phyloP scores from a whole-genome alignment of 2,797 vertebrate species.

The Thripadectes ignobilis region DNA sequence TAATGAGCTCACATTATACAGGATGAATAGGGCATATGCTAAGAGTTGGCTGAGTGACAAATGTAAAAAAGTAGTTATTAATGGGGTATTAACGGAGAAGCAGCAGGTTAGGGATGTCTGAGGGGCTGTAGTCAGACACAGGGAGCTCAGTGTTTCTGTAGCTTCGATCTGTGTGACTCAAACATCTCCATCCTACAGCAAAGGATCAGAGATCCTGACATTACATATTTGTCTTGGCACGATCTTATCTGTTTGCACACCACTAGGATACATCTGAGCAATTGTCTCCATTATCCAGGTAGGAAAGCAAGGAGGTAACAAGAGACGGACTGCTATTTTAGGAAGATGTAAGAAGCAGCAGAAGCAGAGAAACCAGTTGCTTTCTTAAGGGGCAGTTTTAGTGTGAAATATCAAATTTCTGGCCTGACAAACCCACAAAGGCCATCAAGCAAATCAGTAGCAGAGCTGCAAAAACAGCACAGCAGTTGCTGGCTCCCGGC shows the following conservation, averaged over 20 bases:
- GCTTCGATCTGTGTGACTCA: background rate
- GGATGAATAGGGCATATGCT: conserved; percentile 14
- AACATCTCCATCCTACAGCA: background rate
- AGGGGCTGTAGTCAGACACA: background rate
- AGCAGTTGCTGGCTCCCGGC: background rate
- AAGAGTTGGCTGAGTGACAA: conserved; percentile 8
- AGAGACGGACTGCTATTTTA: background rate
- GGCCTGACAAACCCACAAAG: background rate
- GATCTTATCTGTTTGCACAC: background rate
- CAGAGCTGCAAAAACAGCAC: conserved; percentile 19
- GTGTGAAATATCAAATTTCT: background rate
- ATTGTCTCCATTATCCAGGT: background rate
- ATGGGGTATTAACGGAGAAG: background rate
- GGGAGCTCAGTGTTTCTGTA: background rate
- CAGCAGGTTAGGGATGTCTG: background rate
- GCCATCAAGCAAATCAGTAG: conserved; percentile 38
- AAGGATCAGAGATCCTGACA: background rate
- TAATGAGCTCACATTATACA: background rate
- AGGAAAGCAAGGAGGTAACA: background rate
- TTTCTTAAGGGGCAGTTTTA: background rate
- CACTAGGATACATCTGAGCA: background rate
- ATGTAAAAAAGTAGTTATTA: background rate
- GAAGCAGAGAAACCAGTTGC: background rate
- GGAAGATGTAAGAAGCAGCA: background rate
- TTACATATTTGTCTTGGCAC: background rate